Conservation (phyloP, 2,113 vertebrate species). For the Solea senegalensis region DNA sequence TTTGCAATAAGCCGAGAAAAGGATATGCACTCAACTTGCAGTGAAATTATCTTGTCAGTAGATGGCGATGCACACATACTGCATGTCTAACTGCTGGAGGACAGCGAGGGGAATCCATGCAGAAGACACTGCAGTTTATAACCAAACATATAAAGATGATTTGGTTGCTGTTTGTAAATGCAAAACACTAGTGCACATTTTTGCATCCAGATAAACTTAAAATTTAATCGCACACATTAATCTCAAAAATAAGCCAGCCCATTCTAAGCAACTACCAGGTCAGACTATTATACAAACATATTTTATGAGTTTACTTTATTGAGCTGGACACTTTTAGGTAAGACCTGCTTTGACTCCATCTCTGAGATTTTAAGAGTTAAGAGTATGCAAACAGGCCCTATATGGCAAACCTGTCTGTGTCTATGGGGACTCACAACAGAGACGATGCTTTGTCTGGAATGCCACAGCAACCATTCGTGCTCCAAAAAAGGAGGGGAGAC, state of each 20-base stretch:
- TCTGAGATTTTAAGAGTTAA: constrained; percentile 47
- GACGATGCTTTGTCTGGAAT: constrained; percentile 47
- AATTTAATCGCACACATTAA: not conserved
- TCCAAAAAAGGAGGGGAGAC: constrained; percentile 81
- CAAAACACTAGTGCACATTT: not conserved
- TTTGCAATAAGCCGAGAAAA: too few relatives aligned
- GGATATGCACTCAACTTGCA: constrained; percentile 5
- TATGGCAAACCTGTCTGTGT: constrained; percentile 55
- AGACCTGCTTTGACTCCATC: constrained; percentile 32
- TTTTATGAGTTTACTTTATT: constrained; percentile 48
- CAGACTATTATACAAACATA: constrained; percentile 27
- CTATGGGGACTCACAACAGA: constrained; percentile 52
- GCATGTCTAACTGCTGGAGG: not conserved
- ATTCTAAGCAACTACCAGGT: not conserved
- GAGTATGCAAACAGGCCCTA: constrained; percentile 64
- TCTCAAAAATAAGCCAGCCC: not conserved
- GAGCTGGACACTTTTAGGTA: constrained; percentile 44
- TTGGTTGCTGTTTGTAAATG: too few relatives aligned
- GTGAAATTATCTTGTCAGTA: constrained; percentile 54
- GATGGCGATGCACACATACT: constrained; percentile 41
- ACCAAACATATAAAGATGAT: too few relatives aligned
- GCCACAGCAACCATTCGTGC: constrained; percentile 31
- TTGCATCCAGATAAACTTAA: not conserved
- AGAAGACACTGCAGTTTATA: not conserved
- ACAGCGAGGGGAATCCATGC: not conserved